phyloP scores from a whole-genome alignment of 1,140 invertebrate genomes.

The Oedothorax gibbosus region DNA sequence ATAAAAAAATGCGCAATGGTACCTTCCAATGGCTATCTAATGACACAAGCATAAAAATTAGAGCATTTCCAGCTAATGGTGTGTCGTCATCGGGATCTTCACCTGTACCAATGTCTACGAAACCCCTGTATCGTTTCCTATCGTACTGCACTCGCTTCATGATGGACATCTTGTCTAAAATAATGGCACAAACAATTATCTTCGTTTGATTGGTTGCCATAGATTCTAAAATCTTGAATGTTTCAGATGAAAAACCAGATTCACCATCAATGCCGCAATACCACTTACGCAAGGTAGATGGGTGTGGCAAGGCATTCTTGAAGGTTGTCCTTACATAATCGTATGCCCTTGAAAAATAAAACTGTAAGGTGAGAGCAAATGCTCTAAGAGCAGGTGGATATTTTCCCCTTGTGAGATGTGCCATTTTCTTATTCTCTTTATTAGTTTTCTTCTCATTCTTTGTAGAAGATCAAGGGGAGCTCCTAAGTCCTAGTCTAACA shows the following conservation, averaged over 20 bases:
- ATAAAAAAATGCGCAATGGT: too few relatives aligned
- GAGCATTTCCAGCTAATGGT: background rate
- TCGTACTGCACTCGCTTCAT: background rate
- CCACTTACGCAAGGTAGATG: background rate
- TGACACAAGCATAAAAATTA: background rate
- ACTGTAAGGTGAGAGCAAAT: slow-evolving; percentile 8
- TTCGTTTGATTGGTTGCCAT: background rate
- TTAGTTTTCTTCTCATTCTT: too few relatives aligned
- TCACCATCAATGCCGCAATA: background rate
- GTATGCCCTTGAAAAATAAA: slow-evolving; percentile 3
- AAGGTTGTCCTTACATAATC: background rate
- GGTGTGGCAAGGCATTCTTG: background rate
- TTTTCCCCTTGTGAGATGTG: too few relatives aligned
- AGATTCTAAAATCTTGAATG: background rate
- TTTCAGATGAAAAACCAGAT: background rate
- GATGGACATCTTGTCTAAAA: background rate
- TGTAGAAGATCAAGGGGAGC: too few relatives aligned
- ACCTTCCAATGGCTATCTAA: background rate
- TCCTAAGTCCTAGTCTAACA: too few relatives aligned
- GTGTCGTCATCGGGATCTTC: background rate
- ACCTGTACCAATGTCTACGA: background rate
- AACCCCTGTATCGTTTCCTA: background rate
- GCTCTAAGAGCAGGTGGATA: too few relatives aligned
- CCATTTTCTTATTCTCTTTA: too few relatives aligned
- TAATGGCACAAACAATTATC: background rate